A percentile compares a stretch with the other conserved stretches of the same genome.
phyloP scores from a whole-genome alignment of 2,113 vertebrate species.

The Pagrus major region DNA sequence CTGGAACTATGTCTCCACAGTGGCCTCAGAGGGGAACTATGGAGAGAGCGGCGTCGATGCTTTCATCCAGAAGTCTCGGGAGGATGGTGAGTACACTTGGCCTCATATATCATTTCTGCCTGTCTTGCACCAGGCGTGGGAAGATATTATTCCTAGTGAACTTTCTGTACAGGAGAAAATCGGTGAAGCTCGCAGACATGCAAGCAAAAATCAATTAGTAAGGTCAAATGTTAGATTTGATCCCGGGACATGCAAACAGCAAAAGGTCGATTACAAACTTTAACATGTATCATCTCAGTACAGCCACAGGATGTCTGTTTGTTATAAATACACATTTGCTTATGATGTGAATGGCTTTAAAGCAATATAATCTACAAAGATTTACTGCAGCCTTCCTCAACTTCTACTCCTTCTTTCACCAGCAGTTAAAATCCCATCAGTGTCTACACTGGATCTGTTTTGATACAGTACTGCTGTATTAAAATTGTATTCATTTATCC shows the following conservation, averaged over 20 bases:
- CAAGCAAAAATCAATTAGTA: slow-evolving; percentile 33
- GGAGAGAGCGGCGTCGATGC: slow-evolving; percentile 96
- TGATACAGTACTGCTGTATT: neutral
- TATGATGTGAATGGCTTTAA: neutral
- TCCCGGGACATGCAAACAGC: slow-evolving; percentile 12
- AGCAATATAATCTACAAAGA: neutral
- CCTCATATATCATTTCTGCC: slow-evolving; percentile 27
- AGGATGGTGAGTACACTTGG: slow-evolving; percentile 89
- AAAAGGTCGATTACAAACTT: neutral
- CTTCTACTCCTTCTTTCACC: neutral
- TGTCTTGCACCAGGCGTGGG: neutral
- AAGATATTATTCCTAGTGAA: slow-evolving; percentile 1
- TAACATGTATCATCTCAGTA: neutral
- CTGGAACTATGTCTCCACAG: slow-evolving; percentile 97
- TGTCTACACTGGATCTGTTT: neutral
- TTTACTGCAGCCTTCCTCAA: neutral
- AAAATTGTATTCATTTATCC: neutral
- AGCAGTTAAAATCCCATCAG: neutral
- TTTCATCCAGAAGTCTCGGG: slow-evolving; percentile 95
- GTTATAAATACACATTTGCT: neutral
- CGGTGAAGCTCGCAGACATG: neutral
- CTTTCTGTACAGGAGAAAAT: slow-evolving; percentile 11
- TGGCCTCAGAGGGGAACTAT: slow-evolving; percentile 96
- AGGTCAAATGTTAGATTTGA: slow-evolving; percentile 28
- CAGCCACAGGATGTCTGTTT: neutral